These are phyloP conservation scores for Hydrophis major DNA, from an alignment of 2,797 vertebrate genomes.

Conservation along the genomic window DNA sequence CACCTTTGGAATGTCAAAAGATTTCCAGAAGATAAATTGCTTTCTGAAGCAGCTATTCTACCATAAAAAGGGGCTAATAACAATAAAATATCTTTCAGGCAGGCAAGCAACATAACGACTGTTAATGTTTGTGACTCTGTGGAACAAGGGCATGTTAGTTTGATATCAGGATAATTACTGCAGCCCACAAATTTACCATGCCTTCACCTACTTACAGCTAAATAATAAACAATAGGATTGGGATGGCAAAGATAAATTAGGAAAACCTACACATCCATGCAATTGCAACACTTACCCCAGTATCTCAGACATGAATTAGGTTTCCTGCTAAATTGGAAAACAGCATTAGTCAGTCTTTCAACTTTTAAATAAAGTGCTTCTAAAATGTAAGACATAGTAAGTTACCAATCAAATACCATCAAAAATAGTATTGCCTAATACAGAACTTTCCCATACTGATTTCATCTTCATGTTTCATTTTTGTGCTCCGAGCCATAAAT, in stretches of 20 bases:
- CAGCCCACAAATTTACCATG: constrained; percentile 9
- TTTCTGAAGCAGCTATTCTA: background rate
- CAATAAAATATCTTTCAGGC: background rate
- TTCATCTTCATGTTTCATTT: constrained; percentile 41
- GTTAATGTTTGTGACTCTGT: constrained; percentile 11
- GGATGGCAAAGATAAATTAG: constrained; percentile 22
- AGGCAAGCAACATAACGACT: background rate
- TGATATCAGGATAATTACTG: constrained; percentile 52
- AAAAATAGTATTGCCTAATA: background rate
- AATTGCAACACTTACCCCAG: constrained; percentile 71
- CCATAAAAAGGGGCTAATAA: constrained; percentile 21
- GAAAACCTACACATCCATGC: constrained; percentile 57
- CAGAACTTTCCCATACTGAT: background rate
- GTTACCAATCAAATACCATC: background rate
- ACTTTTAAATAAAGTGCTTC: constrained; percentile 25
- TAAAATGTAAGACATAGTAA: constrained; percentile 32
- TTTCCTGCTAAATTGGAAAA: constrained; percentile 69
- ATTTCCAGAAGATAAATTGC: constrained; percentile 38
- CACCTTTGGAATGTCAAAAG: constrained; percentile 41
- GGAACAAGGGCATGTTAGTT: constrained; percentile 28
- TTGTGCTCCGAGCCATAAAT: constrained; percentile 32
- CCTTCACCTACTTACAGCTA: background rate
- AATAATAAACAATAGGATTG: constrained; percentile 46
- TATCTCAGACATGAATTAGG: constrained; percentile 65
- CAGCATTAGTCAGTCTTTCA: constrained; percentile 56